These are phyloP conservation scores for Danio aesculapii DNA, from an alignment of 2,797 vertebrate species.

Conservation along the genomic window DNA sequence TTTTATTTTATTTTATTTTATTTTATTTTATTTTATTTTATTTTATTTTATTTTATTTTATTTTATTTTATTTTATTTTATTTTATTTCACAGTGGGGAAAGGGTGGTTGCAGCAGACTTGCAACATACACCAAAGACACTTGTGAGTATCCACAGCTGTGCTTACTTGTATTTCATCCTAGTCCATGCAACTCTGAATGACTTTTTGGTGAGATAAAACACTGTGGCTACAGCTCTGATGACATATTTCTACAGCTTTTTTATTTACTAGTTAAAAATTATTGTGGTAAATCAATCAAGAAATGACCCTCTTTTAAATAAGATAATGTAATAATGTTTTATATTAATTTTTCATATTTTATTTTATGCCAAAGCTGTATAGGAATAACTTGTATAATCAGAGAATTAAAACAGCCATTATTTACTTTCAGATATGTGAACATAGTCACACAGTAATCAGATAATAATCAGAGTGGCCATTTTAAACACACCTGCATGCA, in stretches of 20 bases:
- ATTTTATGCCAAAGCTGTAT: too few species aligned
- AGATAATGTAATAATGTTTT: neutral
- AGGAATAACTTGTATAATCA: too few species aligned
- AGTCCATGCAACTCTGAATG: slow-evolving; percentile 9
- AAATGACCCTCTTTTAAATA: neutral
- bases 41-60: too few species aligned
- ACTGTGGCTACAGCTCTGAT: neutral
- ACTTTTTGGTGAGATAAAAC: slow-evolving; percentile 23
- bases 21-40: too few species aligned
- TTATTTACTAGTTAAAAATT: neutral
- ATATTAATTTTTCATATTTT: too few species aligned
- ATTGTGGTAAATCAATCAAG: neutral
- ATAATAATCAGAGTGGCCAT: neutral
- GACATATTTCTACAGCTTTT: neutral
- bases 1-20: too few species aligned
- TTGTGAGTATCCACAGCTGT: slow-evolving; percentile 53
- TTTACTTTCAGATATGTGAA: neutral
- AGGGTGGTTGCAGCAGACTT: slow-evolving; percentile 66
- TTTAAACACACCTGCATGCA: too few species aligned
- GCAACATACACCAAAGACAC: slow-evolving; percentile 59
- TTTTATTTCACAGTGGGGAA: slow-evolving; percentile 20
- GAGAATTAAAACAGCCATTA: too few species aligned
- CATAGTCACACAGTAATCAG: neutral
- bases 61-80: neutral
- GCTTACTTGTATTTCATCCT: slow-evolving; percentile 53